Base-by-base conservation (phyloP, 2,113 vertebrate genomes). In the Oryzias melastigma region DNA sequence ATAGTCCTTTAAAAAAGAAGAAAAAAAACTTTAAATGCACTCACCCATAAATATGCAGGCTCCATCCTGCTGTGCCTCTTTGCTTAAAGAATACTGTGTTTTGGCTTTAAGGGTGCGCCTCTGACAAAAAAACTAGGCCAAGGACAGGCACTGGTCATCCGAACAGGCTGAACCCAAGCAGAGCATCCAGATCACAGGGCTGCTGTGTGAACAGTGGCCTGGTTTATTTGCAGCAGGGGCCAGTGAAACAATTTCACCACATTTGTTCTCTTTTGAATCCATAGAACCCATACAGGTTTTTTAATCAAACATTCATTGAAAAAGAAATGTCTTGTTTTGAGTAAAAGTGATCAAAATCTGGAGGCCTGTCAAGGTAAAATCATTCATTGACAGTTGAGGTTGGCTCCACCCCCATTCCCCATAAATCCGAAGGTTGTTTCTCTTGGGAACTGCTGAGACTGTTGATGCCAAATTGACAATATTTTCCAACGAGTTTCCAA, bases 71-170 rank as follows among this genome's bases (percentile, higher is more conserved):
- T 75, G 70, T 67, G 56, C 75, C 1, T 78, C 68, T 71, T 50
- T 75, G 68, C 65, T 76, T 63, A 62, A 72, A 71, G 67, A 77
- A 68, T 71, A 58, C 48, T 68, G 68, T 80, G 73, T 71, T 80
- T 73, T 77, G 54, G 77, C 50, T 77, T 60, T 61, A 43, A 18
- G 56, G 74, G 55, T 56, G 5, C 72, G 53, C 83, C 71, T 66
- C 71, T 66, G 74, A 84, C 44, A 59, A 52, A 35, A 65, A 58
- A 90, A 83, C 71, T 90, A 87, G 88, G 88, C 85, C 88, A 90
- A 90, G 88, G 87, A 83, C 88, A 60, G 77, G 65, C 35, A 57
- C 74, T 85, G 88, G 85, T 83, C 85, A 80, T 75, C 61, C 43
- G 73, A 80, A 75, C 80, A 70, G 86, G 65, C 64, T 83, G 65